Conservation (phyloP, 2,888 invertebrate species). For the Rhyacophila evoluta region DNA sequence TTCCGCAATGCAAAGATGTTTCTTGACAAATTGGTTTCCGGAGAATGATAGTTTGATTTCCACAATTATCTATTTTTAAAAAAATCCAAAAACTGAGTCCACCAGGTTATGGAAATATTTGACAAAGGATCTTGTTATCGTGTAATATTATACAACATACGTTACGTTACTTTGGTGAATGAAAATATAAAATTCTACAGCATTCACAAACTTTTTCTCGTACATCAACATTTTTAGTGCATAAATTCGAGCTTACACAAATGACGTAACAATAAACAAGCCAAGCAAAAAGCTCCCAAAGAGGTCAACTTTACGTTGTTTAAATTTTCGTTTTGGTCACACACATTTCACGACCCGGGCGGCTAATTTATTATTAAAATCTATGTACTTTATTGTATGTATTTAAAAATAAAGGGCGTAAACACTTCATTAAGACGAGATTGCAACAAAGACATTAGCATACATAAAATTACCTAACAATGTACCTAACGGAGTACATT, state of each 20-base stretch:
- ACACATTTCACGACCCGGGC: neutral
- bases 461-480: slow-evolving; percentile 16
- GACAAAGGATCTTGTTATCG: too few species aligned
- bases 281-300: neutral
- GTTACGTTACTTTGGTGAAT: too few species aligned
- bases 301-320: neutral
- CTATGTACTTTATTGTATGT: neutral
- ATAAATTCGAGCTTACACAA: neutral
- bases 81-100: too few species aligned
- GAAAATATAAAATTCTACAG: too few species aligned
- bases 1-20: too few species aligned
- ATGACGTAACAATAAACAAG: slow-evolving; percentile 22
- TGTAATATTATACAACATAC: too few species aligned
- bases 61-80: too few species aligned
- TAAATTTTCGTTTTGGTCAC: neutral
- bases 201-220: neutral
- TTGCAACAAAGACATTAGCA: slow-evolving; percentile 24
- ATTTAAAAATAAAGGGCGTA: slow-evolving; percentile 19
- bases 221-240: neutral
- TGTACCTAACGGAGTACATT: neutral
- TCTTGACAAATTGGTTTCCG: too few species aligned
- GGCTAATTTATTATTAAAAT: slow-evolving; percentile 19
- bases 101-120: too few species aligned
- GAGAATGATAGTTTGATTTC: too few species aligned
- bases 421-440: slow-evolving; percentile 11